Evolutionary conservation across 2,113 vertebrate genomes (phyloP).

Genomic region (Hippocampus abdominalis): DNA sequence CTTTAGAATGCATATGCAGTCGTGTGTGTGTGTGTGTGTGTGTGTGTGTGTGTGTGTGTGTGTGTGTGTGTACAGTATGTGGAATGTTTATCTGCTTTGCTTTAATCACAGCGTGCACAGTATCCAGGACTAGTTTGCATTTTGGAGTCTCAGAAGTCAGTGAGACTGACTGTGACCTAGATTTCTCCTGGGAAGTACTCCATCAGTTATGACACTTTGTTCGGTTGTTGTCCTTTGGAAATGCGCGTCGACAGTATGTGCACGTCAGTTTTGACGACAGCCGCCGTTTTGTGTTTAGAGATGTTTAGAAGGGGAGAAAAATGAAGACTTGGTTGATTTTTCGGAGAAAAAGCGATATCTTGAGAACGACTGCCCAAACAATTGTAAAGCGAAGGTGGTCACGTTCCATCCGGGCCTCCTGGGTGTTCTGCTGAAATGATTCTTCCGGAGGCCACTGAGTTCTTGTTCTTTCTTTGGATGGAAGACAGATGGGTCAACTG

Average conservation of each 20-base stretch:
- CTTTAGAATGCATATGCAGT: background rate
- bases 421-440: conserved; percentile 56
- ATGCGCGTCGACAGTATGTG: background rate
- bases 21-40: background rate
- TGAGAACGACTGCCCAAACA: conserved; percentile 56
- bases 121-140: conserved; percentile 22
- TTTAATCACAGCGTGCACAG: conserved; percentile 19
- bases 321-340: conserved; percentile 28
- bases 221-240: conserved; percentile 27
- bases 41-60: background rate
- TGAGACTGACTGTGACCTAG: conserved; percentile 46
- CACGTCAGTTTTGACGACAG: background rate
- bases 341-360: conserved; percentile 36
- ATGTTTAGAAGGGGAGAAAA: conserved; percentile 50
- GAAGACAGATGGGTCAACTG: conserved; percentile 50
- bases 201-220: conserved; percentile 36
- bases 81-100: conserved; percentile 18
- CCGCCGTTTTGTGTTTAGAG: conserved; percentile 55
- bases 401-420: conserved; percentile 46
- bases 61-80: background rate
- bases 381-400: conserved; percentile 60
- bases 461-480: conserved; percentile 55
- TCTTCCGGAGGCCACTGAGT: conserved; percentile 48
- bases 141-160: conserved; percentile 24
- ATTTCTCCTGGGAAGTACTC: conserved; percentile 49